These are phyloP conservation scores for Agrochola lota DNA, from an alignment of 2,888 invertebrate species.

Conservation along the genomic window DNA sequence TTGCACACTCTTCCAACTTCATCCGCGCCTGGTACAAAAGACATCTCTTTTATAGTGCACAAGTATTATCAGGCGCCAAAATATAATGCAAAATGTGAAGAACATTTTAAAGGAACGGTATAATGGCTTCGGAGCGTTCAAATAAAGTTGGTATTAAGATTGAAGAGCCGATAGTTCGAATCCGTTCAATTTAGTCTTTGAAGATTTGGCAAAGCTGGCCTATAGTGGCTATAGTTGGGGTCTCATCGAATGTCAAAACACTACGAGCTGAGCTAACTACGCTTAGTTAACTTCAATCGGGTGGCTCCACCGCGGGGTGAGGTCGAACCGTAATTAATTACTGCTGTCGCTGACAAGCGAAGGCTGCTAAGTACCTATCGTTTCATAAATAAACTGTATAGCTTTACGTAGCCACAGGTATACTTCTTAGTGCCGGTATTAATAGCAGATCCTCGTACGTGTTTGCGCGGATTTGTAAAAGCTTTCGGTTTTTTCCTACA, in stretches of 20 bases:
- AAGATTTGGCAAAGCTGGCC: slow-evolving; percentile 49
- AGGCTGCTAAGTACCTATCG: slow-evolving; percentile 81
- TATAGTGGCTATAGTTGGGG: slow-evolving; percentile 49
- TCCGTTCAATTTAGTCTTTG: slow-evolving; percentile 28
- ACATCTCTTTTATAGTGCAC: slow-evolving; percentile 70
- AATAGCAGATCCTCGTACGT: slow-evolving; percentile 45
- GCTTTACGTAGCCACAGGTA: slow-evolving; percentile 50
- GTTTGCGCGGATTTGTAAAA: slow-evolving; percentile 37
- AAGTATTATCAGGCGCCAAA: slow-evolving; percentile 68
- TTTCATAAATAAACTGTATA: slow-evolving; percentile 80
- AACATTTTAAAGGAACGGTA: slow-evolving; percentile 59
- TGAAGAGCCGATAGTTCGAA: slow-evolving; percentile 39
- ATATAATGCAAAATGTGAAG: slow-evolving; percentile 68
- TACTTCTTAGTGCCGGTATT: slow-evolving; percentile 43
- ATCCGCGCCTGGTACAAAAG: slow-evolving; percentile 78
- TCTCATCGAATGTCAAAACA: slow-evolving; percentile 80
- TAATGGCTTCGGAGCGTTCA: slow-evolving; percentile 60
- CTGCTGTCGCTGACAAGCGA: slow-evolving; percentile 85
- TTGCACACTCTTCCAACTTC: slow-evolving; percentile 82
- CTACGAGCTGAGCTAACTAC: slow-evolving; percentile 77
- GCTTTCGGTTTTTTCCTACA: slow-evolving; percentile 22
- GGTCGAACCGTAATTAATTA: slow-evolving; percentile 87
- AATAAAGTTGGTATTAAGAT: slow-evolving; percentile 62
- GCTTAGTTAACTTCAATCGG: slow-evolving; percentile 85
- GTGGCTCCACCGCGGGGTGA: slow-evolving; percentile 71